Base-by-base conservation (phyloP, 1,140 invertebrate species). In the Bombus difficillimus region DNA sequence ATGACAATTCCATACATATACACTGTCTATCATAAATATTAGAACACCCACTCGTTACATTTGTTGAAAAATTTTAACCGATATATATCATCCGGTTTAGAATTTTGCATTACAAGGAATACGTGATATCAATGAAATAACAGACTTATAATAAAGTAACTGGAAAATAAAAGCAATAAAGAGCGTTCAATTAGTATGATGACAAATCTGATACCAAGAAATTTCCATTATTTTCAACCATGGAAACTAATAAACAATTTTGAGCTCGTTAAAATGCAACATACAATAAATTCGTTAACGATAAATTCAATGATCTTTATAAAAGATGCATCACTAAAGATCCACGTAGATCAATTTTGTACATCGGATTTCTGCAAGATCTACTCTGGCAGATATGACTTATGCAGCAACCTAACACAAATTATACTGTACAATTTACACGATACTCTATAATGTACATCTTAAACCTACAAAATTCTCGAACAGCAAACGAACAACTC, bases 381-480 rank as follows among this genome's bases (percentile, higher is more conserved):
- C 12, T 13, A n/a, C 10, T 13, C 12, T n/a, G 9, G 3, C 28
- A n/a, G 59, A n/a, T n/a, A 13, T 28, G n/a, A 62, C 59, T 62
- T 62, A n/a, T n/a, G 13, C n/a, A 64, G 13, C 47, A 53, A 53
- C 18, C n/a, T 32, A 15, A 32, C 5, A 0, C 13, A 64, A 22
- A 18, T 15, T n/a, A 64, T 13, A n/a, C 4, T 64, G 5, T 34
- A 66, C 32, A 34, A 34, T 66, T 34, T 34, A 34, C 9, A 57
- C 43, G 13, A 32, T 25, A n/a, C 25, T 41, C 25, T 37, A 37
- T 13, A 39, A 62, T 39, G 8, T 76, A 28, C 25, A 59, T 8
- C 8, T 77, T 39, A 59, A 59, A 39, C 25, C 75, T 39, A 39
- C 53, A 77, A 77, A 59, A 77, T 59, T 77, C 75, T 77, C 53